These are phyloP conservation scores for Ceratothoa steindachneri DNA, from an alignment of 2,888 invertebrate species.

Conservation along the genomic window DNA sequence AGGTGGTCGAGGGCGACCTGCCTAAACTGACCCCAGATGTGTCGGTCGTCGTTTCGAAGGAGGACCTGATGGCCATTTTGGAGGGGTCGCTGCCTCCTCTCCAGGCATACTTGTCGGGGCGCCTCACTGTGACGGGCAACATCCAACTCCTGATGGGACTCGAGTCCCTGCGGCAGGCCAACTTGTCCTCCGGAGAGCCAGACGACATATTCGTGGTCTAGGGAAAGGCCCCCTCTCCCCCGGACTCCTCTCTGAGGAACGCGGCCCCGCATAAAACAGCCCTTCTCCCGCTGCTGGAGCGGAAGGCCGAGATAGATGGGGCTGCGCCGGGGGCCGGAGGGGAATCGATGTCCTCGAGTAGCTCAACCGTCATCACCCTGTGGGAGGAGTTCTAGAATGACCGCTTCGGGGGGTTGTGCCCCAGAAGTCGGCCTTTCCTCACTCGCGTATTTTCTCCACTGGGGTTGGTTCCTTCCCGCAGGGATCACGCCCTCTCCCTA, in stretches of 20 bases:
- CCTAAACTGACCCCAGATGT: slow-evolving; percentile 42
- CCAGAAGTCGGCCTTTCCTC: too few relatives aligned
- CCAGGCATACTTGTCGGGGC: slow-evolving; percentile 44
- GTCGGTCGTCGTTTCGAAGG: slow-evolving; percentile 35
- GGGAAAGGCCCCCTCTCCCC: not conserved
- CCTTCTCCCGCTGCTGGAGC: not conserved
- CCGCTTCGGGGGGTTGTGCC: too few relatives aligned
- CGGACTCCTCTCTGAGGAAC: not conserved
- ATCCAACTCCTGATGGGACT: slow-evolving; percentile 46
- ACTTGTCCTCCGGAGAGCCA: slow-evolving; percentile 20
- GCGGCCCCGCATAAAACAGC: not conserved
- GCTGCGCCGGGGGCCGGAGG: not conserved
- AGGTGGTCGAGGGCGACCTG: slow-evolving; percentile 43
- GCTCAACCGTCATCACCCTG: not conserved
- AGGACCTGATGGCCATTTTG: slow-evolving; percentile 41
- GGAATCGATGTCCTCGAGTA: not conserved
- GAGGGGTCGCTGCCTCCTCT: slow-evolving; percentile 42
- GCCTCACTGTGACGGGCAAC: slow-evolving; percentile 43
- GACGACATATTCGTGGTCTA: slow-evolving; percentile 43
- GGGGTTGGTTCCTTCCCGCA: too few relatives aligned
- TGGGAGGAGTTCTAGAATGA: slow-evolving; percentile 9
- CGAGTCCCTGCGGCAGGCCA: slow-evolving; percentile 35
- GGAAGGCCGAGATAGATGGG: not conserved
- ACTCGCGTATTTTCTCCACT: too few relatives aligned
- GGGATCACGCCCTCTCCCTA: too few relatives aligned